Conservation (phyloP, 2,888 invertebrate species). For the Carterocephalus palaemon region DNA sequence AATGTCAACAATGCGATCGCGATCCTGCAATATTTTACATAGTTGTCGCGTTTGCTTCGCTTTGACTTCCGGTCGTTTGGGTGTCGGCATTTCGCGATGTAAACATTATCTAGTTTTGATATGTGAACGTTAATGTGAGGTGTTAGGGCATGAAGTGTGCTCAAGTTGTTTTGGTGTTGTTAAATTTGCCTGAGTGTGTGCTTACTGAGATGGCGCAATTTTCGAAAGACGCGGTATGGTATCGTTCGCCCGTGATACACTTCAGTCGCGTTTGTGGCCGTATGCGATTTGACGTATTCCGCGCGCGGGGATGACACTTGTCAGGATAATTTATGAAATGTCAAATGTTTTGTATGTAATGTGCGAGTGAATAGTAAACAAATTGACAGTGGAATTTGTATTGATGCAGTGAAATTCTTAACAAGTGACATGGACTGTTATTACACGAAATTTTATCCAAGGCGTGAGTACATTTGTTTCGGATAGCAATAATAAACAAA, state of each 20-base stretch:
- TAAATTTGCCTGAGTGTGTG: conserved; percentile 77
- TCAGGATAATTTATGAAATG: conserved; percentile 76
- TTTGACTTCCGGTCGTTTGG: conserved; percentile 78
- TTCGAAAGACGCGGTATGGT: conserved; percentile 80
- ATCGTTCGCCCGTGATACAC: conserved; percentile 78
- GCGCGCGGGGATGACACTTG: conserved; percentile 77
- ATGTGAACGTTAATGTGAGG: conserved; percentile 65
- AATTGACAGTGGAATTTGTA: conserved; percentile 69
- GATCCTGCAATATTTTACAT: conserved; percentile 88
- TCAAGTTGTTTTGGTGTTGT: conserved; percentile 77
- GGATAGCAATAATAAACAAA: conserved; percentile 66
- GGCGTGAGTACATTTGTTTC: conserved; percentile 74
- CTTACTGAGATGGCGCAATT: conserved; percentile 80
- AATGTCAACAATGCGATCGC: conserved; percentile 86
- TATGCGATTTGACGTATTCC: conserved; percentile 79
- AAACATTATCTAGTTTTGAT: conserved; percentile 77
- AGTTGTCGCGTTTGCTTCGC: conserved; percentile 86
- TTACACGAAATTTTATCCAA: conserved; percentile 77
- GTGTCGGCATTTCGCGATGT: conserved; percentile 78
- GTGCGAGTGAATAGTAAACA: conserved; percentile 75
- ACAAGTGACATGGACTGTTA: conserved; percentile 76
- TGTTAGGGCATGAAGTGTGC: conserved; percentile 74
- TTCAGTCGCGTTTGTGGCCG: conserved; percentile 80
- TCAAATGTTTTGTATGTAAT: conserved; percentile 71
- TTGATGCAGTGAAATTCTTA: conserved; percentile 65